Evolutionary conservation across 2,113 vertebrate species (phyloP).

Genomic region (Struthio camelus): DNA sequence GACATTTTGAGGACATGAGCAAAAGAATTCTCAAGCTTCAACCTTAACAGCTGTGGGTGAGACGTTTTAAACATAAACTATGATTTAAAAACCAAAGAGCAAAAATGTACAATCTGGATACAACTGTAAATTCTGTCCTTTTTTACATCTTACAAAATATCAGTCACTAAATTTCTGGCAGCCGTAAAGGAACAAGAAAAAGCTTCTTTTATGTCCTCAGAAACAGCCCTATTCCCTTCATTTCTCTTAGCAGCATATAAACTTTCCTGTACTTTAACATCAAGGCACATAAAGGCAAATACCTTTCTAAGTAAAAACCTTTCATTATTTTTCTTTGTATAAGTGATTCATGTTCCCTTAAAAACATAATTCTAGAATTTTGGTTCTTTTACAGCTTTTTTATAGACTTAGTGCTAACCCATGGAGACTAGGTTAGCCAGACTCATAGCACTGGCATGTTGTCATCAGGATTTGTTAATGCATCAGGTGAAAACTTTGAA

Average conservation of each 20-base stretch:
- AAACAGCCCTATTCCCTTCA: background rate
- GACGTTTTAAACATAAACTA: slow-evolving; percentile 11
- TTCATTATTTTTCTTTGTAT: slow-evolving; percentile 48
- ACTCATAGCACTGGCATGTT: background rate
- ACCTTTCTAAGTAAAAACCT: slow-evolving; percentile 24
- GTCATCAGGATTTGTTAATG: slow-evolving; percentile 39
- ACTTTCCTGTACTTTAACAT: slow-evolving; percentile 15
- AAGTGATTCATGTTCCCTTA: slow-evolving; percentile 18
- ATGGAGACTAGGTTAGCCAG: background rate
- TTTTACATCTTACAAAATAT: background rate
- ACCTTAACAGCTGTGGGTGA: background rate
- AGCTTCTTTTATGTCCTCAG: background rate
- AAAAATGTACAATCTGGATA: background rate
- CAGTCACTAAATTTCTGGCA: background rate
- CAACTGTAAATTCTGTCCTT: background rate
- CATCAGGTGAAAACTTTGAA: slow-evolving; percentile 40
- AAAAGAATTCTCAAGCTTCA: background rate
- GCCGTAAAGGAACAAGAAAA: background rate
- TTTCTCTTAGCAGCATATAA: slow-evolving; percentile 3
- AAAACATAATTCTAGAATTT: slow-evolving; percentile 2
- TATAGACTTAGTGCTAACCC: background rate
- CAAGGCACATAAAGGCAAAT: slow-evolving; percentile 42
- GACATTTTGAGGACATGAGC: background rate
- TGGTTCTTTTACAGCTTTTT: slow-evolving; percentile 12
- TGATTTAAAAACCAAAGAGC: background rate